Percentiles rank a stretch among this genome's conserved stretches.
These are phyloP conservation scores for Garrulus glandarius DNA, from an alignment of 2,797 vertebrate genomes.

Conservation along the genomic window DNA sequence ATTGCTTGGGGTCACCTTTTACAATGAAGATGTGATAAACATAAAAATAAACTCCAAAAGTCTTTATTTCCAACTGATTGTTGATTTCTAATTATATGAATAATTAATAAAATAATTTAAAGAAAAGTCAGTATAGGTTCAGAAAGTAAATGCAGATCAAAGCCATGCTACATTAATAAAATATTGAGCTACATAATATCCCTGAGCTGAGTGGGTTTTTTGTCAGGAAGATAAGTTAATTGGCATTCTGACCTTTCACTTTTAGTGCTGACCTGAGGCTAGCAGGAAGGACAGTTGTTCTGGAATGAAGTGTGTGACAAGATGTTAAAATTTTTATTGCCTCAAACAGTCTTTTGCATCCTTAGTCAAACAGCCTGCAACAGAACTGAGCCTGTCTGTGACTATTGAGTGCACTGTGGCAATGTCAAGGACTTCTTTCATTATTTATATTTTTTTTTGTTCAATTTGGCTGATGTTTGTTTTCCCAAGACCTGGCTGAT, in stretches of 20 bases:
- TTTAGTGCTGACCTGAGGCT: background rate
- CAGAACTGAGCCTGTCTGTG: background rate
- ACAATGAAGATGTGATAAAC: background rate
- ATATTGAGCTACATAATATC: background rate
- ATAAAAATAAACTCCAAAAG: background rate
- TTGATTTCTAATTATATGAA: background rate
- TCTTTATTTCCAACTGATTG: background rate
- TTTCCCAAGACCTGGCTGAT: conserved; percentile 1
- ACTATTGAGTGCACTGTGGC: background rate
- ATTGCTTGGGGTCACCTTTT: background rate
- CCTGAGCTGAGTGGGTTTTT: background rate
- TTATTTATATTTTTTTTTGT: background rate
- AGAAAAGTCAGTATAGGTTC: background rate
- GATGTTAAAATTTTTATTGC: conserved; percentile 21
- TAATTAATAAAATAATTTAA: background rate
- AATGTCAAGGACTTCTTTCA: conserved; percentile 5
- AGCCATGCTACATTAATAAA: background rate
- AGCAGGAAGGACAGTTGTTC: conserved; percentile 23
- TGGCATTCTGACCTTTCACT: conserved; percentile 43
- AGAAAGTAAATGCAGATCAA: background rate
- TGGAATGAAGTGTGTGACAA: background rate
- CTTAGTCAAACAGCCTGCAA: background rate
- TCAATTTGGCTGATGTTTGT: conserved; percentile 11
- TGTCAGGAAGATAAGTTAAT: conserved; percentile 1
- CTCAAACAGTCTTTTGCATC: background rate